Conservation (phyloP, 2,888 invertebrate species). For the Phyllotreta striolata region DNA sequence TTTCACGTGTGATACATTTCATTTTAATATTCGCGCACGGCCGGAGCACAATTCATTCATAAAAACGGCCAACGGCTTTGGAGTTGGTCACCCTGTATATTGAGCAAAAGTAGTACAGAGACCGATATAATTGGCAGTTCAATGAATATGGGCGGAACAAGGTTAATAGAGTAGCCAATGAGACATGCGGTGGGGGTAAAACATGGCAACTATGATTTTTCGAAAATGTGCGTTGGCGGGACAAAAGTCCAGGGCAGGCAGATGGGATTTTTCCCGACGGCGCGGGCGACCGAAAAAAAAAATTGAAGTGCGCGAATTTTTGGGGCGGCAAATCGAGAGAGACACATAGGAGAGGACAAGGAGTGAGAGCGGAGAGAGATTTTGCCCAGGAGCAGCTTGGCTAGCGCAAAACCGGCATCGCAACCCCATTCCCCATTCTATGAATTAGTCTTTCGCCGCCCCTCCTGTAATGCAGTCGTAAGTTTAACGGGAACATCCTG, state of each 20-base stretch:
- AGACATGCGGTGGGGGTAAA: constrained; percentile 13
- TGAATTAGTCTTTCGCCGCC: constrained; percentile 58
- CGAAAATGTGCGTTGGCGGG: constrained; percentile 31
- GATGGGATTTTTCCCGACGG: constrained; percentile 11
- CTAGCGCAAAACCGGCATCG: constrained; percentile 56
- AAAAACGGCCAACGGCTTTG: not conserved
- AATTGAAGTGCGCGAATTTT: constrained; percentile 33
- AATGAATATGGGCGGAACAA: constrained; percentile 18
- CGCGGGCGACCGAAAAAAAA: constrained; percentile 21
- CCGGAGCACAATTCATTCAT: not conserved
- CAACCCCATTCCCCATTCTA: constrained; percentile 54
- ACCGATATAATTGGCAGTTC: constrained; percentile 15
- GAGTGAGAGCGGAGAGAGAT: constrained; percentile 34
- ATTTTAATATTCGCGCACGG: too few relatives aligned
- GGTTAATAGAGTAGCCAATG: constrained; percentile 18
- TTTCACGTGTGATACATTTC: too few relatives aligned
- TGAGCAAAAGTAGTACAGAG: constrained; percentile 2
- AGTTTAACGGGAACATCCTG: constrained; percentile 50
- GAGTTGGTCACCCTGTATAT: constrained; percentile 4
- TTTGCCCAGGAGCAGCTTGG: constrained; percentile 58
- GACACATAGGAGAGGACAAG: constrained; percentile 31
- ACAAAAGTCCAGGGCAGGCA: constrained; percentile 15
- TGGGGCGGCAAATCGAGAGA: constrained; percentile 33
- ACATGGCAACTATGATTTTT: constrained; percentile 22
- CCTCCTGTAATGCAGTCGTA: constrained; percentile 54